Evolutionary conservation across 2,113 vertebrate species (phyloP).

Genomic region (Nothocercus nigrocapillus): DNA sequence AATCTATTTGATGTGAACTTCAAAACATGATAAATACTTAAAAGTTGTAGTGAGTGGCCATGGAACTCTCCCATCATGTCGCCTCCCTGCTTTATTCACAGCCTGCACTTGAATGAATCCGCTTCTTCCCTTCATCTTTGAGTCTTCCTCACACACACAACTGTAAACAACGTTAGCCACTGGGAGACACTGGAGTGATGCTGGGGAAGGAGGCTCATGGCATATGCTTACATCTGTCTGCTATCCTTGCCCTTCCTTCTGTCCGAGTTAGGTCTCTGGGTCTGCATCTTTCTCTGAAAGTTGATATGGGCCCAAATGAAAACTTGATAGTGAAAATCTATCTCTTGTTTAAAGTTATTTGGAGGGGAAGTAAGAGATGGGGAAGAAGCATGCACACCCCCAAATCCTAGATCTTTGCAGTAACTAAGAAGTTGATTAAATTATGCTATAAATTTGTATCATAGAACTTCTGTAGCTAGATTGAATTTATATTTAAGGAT

Average conservation of each 20-base stretch:
- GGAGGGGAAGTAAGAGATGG: too few species aligned
- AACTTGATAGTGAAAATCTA: background rate
- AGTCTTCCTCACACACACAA: background rate
- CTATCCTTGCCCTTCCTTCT: background rate
- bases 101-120: background rate
- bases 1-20: background rate
- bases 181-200: slow-evolving; percentile 50
- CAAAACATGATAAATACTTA: background rate
- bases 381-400: background rate
- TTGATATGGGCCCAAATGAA: background rate
- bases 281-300: background rate
- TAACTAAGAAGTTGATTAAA: background rate
- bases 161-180: slow-evolving; percentile 15
- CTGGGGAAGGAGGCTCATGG: background rate
- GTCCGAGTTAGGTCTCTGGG: background rate
- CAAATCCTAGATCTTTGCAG: background rate
- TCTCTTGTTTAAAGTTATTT: background rate
- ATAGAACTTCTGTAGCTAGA: background rate
- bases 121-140: background rate
- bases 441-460: background rate
- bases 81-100: background rate
- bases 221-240: background rate
- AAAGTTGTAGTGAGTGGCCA: background rate
- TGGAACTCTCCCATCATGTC: background rate
- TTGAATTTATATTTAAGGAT: background rate